phyloP scores from a whole-genome alignment of 2,797 vertebrate species.

The Australoheros facetus region DNA sequence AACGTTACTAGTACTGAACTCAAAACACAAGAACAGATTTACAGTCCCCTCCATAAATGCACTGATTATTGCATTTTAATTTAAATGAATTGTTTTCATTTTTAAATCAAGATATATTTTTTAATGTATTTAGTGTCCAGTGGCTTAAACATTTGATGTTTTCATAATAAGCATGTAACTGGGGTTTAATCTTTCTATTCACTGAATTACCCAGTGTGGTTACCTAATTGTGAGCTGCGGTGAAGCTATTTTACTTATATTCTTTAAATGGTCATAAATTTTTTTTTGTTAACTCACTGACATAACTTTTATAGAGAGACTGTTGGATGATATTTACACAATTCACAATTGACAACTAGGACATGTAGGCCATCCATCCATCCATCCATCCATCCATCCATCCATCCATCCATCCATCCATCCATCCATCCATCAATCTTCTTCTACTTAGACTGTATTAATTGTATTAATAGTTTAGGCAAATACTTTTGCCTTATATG shows the following conservation, averaged over 20 bases:
- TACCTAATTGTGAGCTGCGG: too few relatives aligned
- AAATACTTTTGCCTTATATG: conserved; percentile 11
- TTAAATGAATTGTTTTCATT: background rate
- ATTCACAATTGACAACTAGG: background rate
- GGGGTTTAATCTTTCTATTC: background rate
- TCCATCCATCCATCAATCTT: too few relatives aligned
- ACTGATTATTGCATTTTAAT: background rate
- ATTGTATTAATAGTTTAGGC: background rate
- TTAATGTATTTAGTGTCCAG: background rate
- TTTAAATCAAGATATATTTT: background rate
- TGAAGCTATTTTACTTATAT: too few relatives aligned
- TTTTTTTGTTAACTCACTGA: too few relatives aligned
- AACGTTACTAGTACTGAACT: background rate
- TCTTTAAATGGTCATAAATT: background rate
- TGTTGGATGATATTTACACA: too few relatives aligned
- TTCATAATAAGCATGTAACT: background rate
- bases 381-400: background rate
- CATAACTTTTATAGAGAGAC: too few relatives aligned
- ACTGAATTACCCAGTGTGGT: too few relatives aligned
- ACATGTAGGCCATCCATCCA: too few relatives aligned
- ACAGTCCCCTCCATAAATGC: background rate
- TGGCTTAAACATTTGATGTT: background rate
- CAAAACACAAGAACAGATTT: background rate
- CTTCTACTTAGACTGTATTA: background rate
- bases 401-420: background rate